Conservation (phyloP, 2,113 vertebrate genomes). For the Asarcornis scutulata region DNA sequence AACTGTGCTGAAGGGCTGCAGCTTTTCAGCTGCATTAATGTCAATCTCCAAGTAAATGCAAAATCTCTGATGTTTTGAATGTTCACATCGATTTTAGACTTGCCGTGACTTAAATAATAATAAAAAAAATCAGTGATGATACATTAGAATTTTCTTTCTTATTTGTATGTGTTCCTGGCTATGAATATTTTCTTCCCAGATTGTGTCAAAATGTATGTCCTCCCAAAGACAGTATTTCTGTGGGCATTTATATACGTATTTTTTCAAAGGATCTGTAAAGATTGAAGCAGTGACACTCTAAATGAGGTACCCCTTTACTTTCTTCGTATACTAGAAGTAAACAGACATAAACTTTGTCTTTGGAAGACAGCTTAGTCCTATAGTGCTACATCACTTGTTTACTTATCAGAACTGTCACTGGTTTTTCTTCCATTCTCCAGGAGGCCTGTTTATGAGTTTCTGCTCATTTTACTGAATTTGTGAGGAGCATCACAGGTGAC, state of each 20-base stretch:
- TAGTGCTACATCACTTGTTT: neutral
- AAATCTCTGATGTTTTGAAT: neutral
- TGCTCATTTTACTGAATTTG: neutral
- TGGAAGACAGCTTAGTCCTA: neutral
- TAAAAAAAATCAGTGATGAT: neutral
- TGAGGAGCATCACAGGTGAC: neutral
- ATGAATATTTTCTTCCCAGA: neutral
- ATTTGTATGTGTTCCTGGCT: neutral
- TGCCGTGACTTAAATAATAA: neutral
- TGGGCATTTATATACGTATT: too few relatives aligned
- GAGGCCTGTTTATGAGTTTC: neutral
- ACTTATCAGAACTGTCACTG: neutral
- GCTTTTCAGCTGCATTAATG: neutral
- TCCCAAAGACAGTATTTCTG: neutral
- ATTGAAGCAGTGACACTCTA: neutral
- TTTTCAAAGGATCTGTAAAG: neutral
- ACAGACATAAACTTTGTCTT: neutral
- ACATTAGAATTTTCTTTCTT: neutral
- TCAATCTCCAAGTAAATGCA: neutral
- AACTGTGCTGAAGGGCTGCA: neutral
- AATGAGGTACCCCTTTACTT: neutral
- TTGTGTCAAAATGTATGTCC: neutral
- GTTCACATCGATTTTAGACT: accelerated
- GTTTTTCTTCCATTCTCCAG: neutral
- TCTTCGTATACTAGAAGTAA: neutral